Evolutionary conservation across 2,888 invertebrate species (phyloP), one percentile per base, ranked within the genome.

Genomic region (Hydraecia micacea): DNA sequence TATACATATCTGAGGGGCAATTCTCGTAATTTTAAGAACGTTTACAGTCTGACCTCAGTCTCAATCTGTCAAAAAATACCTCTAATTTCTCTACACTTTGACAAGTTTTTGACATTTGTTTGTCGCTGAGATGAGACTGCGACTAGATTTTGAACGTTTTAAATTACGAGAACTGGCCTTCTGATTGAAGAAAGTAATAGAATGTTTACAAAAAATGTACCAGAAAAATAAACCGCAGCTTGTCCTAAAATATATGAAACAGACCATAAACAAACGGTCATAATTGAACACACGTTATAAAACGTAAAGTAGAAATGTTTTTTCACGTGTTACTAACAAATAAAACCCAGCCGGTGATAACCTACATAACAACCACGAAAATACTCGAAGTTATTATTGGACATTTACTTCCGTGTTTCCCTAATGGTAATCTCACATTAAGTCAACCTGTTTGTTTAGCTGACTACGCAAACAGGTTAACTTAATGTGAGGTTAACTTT

Each of bases 281-380:
- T 49, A 73, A 68, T 32, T 52, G 1, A 42, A 32, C 4, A n/a
- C 7, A 32, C 36, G 15, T 39, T 9, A 28, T 36, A 42, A 68
- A 36, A 52, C 13, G 13, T 18, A 36, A 32, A n/a, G n/a, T n/a
- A n/a, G n/a, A n/a, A 4, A 36, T 55, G 0, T 0, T 18, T 77
- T 65, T 58, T 46, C 25, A 77, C 77, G 25, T 77, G 55, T 36
- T 39, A 77, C 25, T 8, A 28, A 46, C 18, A 42, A 36, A 67
- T 80, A 74, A 80, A 70, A 46, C 0, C 25, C 60, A 71, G 52
- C 21, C 39, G 32, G 21, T 68, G n/a, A 9, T 60, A 52, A 65
- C 39, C 6, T 32, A 46, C 80, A 66, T 74, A 60, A 62, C 58
- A 80, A 49, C 36, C 36, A 67, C 52, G 25, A 28, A 18, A 73